Evolutionary conservation across 2,888 invertebrate genomes (phyloP), one percentile per base, ranked within the genome.

Genomic region (Salpingus planirostris): DNA sequence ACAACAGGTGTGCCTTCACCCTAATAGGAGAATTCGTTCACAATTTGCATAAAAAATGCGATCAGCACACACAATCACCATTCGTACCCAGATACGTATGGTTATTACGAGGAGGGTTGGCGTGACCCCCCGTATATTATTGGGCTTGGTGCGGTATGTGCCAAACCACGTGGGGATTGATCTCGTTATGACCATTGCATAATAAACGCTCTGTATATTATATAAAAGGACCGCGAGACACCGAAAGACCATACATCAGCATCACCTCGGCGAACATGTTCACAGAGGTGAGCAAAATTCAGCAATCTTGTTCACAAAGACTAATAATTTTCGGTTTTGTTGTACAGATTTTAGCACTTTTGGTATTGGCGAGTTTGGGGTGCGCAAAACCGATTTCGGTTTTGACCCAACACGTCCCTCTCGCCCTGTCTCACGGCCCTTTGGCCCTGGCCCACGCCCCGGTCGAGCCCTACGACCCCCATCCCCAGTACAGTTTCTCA

Each of bases 401-500:
- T 6, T 22, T 32, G 13, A 21, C 33, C 10, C n/a, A n/a, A n/a
- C n/a, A n/a, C n/a, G n/a, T n/a, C n/a, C n/a, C n/a, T n/a, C n/a
- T n/a, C n/a, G n/a, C n/a, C n/a, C 18, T 18, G 6, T 27, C 33
- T n/a, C 28, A 21, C 14, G 33, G 21, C 15, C 29, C 31, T 21
- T 31, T 31, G 14, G 25, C 31, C 8, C 18, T 31, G 15, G 31
- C 25, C 12, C 31, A 33, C 42, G 36, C 40, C 29, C 24, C 42
- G 18, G 6, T 43, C 13, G 49, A 51, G 27, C 49, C 49, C n/a
- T 54, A 50, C 33, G 45, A 57, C 32, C 40, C 53, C 14, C 52
- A 50, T 38, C 57, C 57, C 15, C 50, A 55, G 36, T 57, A 57
- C 43, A 51, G 47, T 27, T 57, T 51, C 31, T 44, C 44, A 21